Evolutionary conservation across 1,140 invertebrate genomes (phyloP).

Genomic region (silkworm (Bombyx mori)): ASM3026992v2 NC_085133.1:2434501-2435000

Average conservation of each 20-base stretch:
- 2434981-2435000: constrained; percentile 22
- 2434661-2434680: neutral
- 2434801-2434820: constrained; percentile 21
- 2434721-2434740: constrained; percentile 25
- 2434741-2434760: constrained; percentile 26
- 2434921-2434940: constrained; percentile 43
- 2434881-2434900: constrained; percentile 62
- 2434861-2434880: constrained; percentile 58
- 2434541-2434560: too few species aligned
- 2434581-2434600: too few species aligned
- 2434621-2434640: neutral
- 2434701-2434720: constrained; percentile 19
- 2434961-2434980: constrained; percentile 52
- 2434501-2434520: too few species aligned
- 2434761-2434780: constrained; percentile 66
- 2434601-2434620: neutral
- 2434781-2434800: constrained; percentile 65
- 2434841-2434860: constrained; percentile 37
- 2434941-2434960: constrained; percentile 29
- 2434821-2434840: constrained; percentile 24
- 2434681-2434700: constrained; percentile 24
- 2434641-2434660: neutral
- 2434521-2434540: too few species aligned
- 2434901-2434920: constrained; percentile 29
- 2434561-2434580: too few species aligned